Evolutionary conservation across 2,113 vertebrate species (phyloP).

Genomic region (Steatornis caripensis): DNA sequence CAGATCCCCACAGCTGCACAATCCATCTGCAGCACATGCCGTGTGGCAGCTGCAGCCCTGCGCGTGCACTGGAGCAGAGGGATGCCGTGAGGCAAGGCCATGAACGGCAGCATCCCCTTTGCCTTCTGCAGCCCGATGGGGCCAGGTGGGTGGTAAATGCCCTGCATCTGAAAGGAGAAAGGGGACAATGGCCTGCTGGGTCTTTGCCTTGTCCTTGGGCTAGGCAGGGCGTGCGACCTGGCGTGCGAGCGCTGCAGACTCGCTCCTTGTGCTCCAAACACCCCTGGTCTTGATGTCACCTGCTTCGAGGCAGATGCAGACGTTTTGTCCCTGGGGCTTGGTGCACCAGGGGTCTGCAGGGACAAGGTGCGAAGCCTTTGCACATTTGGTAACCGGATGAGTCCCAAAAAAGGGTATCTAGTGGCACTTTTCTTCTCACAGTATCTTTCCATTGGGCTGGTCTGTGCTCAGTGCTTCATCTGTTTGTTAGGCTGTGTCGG

Average conservation of each 20-base stretch:
- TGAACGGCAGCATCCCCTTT: neutral
- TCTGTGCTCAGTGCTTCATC: accelerated
- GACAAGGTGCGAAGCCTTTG: neutral
- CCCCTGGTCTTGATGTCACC: neutral
- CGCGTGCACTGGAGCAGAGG: accelerated
- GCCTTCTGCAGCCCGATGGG: neutral
- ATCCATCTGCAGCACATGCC: neutral
- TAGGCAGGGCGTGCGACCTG: accelerated
- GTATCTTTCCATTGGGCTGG: neutral
- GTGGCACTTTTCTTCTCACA: neutral
- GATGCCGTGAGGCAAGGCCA: neutral
- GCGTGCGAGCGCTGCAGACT: neutral
- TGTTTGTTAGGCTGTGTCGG: neutral
- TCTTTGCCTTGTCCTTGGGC: accelerated
- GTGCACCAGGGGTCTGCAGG: neutral
- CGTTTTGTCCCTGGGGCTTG: neutral
- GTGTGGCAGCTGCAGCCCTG: neutral
- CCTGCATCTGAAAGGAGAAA: neutral
- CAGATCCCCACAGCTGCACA: constrained; percentile 7
- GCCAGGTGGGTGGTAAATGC: neutral
- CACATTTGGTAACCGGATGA: neutral
- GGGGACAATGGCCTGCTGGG: neutral
- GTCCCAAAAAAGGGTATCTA: too few species aligned
- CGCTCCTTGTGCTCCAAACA: neutral
- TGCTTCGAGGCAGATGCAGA: neutral